Evolutionary conservation across 2,888 invertebrate genomes (phyloP).

Genomic region (Oasisia sp.): DNA sequence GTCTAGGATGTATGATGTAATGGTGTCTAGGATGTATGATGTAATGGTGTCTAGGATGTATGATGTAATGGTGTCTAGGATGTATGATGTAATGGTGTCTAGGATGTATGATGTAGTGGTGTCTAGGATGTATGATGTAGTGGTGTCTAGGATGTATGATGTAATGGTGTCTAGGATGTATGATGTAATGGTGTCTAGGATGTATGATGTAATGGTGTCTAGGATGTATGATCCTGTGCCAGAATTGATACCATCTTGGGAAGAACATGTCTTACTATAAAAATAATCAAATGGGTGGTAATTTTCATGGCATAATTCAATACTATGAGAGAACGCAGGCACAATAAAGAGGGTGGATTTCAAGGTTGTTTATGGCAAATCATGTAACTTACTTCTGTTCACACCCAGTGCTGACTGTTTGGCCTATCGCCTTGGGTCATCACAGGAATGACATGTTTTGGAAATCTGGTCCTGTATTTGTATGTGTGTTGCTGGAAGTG

Average conservation of each 20-base stretch:
- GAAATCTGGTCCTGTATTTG: background rate
- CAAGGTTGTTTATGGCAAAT: background rate
- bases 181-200: background rate
- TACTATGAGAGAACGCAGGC: background rate
- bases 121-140: too few relatives aligned
- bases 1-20: too few relatives aligned
- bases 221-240: background rate
- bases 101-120: background rate
- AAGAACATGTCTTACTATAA: slow-evolving; percentile 1
- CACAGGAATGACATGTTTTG: background rate
- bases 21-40: background rate
- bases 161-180: background rate
- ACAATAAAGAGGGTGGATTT: background rate
- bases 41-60: too few relatives aligned
- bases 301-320: background rate
- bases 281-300: background rate
- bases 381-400: background rate
- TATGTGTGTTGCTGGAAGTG: background rate
- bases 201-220: background rate
- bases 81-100: background rate
- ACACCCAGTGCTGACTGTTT: background rate
- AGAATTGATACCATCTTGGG: background rate
- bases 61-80: background rate
- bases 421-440: background rate
- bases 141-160: background rate